A percentile compares a stretch with the other conserved stretches of the same genome.
These are phyloP conservation scores for Phytoseiulus persimilis DNA, from an alignment of 2,888 invertebrate species.

Conservation along the genomic window DNA sequence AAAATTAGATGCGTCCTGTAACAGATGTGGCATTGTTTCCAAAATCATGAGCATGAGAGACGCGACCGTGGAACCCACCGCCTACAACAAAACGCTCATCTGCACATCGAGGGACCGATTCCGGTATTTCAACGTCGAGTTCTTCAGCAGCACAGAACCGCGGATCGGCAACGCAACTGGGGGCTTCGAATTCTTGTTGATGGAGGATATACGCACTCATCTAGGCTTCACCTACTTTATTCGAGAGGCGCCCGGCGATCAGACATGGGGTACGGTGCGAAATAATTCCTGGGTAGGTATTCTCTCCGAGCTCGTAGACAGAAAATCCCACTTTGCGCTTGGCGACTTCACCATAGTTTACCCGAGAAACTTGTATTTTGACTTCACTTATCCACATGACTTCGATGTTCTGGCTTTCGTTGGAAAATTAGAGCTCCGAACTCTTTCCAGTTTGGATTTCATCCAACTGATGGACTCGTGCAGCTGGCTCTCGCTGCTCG, in stretches of 20 bases:
- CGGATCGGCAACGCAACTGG: background rate
- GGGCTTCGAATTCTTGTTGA: slow-evolving; percentile 8
- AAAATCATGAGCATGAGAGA: background rate
- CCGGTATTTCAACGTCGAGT: background rate
- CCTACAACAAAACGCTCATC: background rate
- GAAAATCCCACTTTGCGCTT: background rate
- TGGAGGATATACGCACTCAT: slow-evolving; percentile 8
- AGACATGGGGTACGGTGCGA: background rate
- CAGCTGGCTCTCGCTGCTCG: background rate
- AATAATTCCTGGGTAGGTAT: background rate
- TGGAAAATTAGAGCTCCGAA: background rate
- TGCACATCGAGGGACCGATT: background rate
- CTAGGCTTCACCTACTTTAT: slow-evolving; percentile 7
- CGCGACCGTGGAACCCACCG: background rate
- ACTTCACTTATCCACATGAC: background rate
- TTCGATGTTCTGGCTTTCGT: background rate
- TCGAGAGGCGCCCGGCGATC: background rate
- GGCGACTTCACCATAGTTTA: background rate
- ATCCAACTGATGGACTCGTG: background rate
- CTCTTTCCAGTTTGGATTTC: background rate
- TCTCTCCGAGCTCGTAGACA: background rate
- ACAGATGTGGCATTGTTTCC: background rate
- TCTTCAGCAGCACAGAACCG: background rate
- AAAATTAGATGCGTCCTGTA: background rate
- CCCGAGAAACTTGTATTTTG: background rate